Evolutionary conservation across 2,797 vertebrate genomes (phyloP), one percentile per base, ranked within the genome.

Genomic region (Gephyroberyx darwinii): DNA sequence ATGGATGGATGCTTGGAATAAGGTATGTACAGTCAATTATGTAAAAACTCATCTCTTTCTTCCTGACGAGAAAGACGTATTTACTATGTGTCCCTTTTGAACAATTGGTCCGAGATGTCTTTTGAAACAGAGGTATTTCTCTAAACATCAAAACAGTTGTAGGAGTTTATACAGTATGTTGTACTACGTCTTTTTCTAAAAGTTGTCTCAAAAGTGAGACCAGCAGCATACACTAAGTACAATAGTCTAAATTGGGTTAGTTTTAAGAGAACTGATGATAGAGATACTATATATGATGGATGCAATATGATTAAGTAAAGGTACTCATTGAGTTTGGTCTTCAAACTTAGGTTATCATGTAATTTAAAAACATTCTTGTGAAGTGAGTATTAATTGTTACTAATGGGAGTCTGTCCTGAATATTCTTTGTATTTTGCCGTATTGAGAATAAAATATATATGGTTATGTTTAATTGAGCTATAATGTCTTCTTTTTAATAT

Each of bases 351-450:
- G 90, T 93, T 91, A 93, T 83, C 84, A 76, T 94, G 93, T 94
- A 93, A 95, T 93, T 94, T 93, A 94, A 94, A 92, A 89, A 85
- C 89, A 91, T 93, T 93, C 91, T 93, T 92, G 93, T 95, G 92
- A 94, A 93, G 93, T 94, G 93, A 94, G 93, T 95, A 94, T 95
- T 94, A 94, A 92, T 94, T 93, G 90, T 94, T 93, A 94, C 94
- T 94, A 94, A 94, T 94, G 92, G 91, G 88, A 94, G 95, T 96
- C 95, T 99, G 96, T 98, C 96, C 95, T 96, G 93, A 96, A 96
- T 96, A 96, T 96, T 96, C 96, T 98, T 97, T 97, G 98, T 99
- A 98, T 98, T 99, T 94, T 98, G 96, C 96, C 92, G 96, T 98
- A 98, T 97, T 96, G 96, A 98, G 95, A 98, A 96, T 98, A 97